Evolutionary conservation across 2,888 invertebrate genomes (phyloP).

Genomic region (Hesperia comma): DNA sequence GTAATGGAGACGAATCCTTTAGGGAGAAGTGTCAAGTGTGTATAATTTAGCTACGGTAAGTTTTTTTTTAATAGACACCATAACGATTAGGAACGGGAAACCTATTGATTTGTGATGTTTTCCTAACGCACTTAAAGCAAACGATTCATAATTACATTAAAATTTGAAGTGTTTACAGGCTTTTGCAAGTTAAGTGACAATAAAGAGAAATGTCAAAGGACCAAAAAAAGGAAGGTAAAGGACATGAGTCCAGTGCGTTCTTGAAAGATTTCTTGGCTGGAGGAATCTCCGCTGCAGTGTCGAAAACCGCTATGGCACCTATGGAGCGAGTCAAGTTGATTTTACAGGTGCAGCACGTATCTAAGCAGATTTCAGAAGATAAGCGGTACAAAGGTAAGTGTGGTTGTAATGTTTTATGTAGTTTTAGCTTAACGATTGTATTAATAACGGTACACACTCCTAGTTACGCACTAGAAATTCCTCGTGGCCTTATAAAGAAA

Average conservation of each 20-base stretch:
- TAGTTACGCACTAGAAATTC: no score
- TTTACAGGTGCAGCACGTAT: constrained; percentile 96
- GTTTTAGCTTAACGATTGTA: no score
- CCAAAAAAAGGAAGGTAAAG: constrained; percentile 44
- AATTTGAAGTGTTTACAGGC: background rate
- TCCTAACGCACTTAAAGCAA: no score
- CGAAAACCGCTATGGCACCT: constrained; percentile 97
- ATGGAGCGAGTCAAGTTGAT: constrained; percentile 97
- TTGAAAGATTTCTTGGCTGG: constrained; percentile 96
- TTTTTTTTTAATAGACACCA: background rate
- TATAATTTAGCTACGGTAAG: constrained; percentile 1
- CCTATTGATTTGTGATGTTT: no score
- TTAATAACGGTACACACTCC: no score
- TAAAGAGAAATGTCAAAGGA: constrained; percentile 44
- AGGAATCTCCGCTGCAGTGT: constrained; percentile 95
- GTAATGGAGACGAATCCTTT: constrained; percentile 15
- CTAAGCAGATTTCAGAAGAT: constrained; percentile 93
- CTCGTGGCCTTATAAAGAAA: no score
- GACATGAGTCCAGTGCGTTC: constrained; percentile 85
- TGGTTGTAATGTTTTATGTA: no score
- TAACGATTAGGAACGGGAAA: no score
- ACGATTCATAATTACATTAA: no score
- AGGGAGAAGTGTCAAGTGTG: constrained; percentile 2
- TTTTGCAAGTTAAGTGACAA: constrained; percentile 7
- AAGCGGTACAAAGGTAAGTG: constrained; percentile 92